A percentile compares a stretch with the other conserved stretches of the same genome.
phyloP scores from a whole-genome alignment of 2,113 vertebrate genomes.

The Sprattus sprattus region DNA sequence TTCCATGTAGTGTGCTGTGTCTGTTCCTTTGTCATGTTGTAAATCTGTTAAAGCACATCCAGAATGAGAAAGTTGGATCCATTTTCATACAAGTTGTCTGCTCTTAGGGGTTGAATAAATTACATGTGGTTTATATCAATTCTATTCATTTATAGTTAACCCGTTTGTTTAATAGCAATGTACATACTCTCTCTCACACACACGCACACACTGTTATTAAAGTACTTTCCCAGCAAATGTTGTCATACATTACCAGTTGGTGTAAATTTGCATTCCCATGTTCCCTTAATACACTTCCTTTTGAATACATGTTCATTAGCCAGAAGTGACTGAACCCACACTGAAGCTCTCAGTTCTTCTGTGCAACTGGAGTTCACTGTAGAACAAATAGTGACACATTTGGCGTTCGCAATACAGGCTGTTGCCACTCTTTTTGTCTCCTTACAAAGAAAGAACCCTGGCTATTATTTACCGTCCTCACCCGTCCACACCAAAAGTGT shows the following conservation, averaged over 20 bases:
- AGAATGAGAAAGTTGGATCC: not conserved
- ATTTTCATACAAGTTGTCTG: not conserved
- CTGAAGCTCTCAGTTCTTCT: not conserved
- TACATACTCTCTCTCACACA: not conserved
- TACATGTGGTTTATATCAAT: not conserved
- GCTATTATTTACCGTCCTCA: not conserved
- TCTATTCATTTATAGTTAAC: not conserved
- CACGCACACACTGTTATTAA: not conserved
- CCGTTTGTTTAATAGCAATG: not conserved
- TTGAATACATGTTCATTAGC: too few relatives aligned
- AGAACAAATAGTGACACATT: too few relatives aligned
- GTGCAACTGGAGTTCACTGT: too few relatives aligned
- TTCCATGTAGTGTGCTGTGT: not conserved
- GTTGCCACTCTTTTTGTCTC: not conserved
- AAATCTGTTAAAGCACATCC: not conserved
- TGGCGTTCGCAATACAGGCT: too few relatives aligned
- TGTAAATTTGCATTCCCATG: not conserved
- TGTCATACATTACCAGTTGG: not conserved
- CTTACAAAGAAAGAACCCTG: not conserved
- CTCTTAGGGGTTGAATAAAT: conserved; percentile 1
- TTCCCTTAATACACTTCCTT: not conserved
- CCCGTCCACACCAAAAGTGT: not conserved
- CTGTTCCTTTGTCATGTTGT: not conserved
- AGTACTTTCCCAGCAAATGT: not conserved
- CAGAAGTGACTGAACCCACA: too few relatives aligned